Evolutionary conservation across 2,888 invertebrate species (phyloP), one percentile per base, ranked within the genome.

Genomic region (Eristalinus sepulchralis): DNA sequence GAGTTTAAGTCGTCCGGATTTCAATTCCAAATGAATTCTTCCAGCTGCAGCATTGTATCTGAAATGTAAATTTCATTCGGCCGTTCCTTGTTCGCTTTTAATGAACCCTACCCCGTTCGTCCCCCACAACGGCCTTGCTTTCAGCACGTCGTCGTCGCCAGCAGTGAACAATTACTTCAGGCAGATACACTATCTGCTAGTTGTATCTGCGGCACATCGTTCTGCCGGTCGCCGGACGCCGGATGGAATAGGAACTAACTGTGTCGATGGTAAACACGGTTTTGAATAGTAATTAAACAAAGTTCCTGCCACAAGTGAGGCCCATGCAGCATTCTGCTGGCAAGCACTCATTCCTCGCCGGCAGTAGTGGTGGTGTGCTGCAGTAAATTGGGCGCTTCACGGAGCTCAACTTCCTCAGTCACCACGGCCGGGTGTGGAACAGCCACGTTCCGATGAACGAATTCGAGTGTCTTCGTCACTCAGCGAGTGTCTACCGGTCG

Each of bases 231-330:
- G 24, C 59, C 24, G 20, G 36, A 36, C 59, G 68, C 60, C 79
- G 79, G 70, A 79, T 64, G 70, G 36, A 33, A 59, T 20, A 59
- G 39, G 60, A 68, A 73, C 53, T 39, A 66, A 80, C 80, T 60
- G 73, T 80, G 64, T 67, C 60, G 6, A 62, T 62, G 33, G 66
- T 67, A 67, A 66, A 60, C 39, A 76, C 62, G 53, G 55, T 34
- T 84, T 80, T 75, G 80, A 84, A 84, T 80, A 67, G 75, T 67
- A 84, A 84, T 80, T 76, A 80, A 80, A 84, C 71, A 13, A 70
- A 80, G 55, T 71, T 80, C 55, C 70, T 60, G 60, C 80, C 75
- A 66, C 70, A 62, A 67, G 68, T 57, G 22, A 60, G 39, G 60
- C 67, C 47, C 17, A 17, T 47, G 8, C 17, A 57, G 57, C 57